These are phyloP conservation scores for Oikopleura vanhoeffeni DNA, from an alignment of 23 tunicate genomes.

Conservation along the genomic window DNA sequence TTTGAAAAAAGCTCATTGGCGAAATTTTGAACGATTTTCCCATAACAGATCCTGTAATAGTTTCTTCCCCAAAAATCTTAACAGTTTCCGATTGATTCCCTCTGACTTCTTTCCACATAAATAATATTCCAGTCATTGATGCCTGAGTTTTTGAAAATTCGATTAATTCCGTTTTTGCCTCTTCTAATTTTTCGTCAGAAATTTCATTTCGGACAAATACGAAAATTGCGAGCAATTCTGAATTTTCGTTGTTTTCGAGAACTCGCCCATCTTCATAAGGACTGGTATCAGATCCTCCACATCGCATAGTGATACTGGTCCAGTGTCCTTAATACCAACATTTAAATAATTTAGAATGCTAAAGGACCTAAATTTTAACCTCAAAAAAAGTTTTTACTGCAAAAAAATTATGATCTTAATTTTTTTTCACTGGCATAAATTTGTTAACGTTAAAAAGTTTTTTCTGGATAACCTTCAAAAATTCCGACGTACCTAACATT, in stretches of 20 bases:
- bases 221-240: not conserved
- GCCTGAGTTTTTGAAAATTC: constrained; percentile 16
- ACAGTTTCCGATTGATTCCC: constrained; percentile 18
- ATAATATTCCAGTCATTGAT: constrained; percentile 3
- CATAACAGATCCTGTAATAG: constrained; percentile 35
- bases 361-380: too few relatives aligned
- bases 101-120: constrained; percentile 28
- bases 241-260: not conserved
- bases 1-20: constrained; percentile 66
- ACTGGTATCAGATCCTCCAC: constrained; percentile 14
- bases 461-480: too few relatives aligned
- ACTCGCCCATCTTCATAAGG: not conserved
- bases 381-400: too few relatives aligned
- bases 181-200: constrained; percentile 23
- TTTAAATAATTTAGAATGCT: not conserved
- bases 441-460: too few relatives aligned
- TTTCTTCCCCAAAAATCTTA: constrained; percentile 36
- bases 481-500: too few relatives aligned
- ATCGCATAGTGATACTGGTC: constrained; percentile 34
- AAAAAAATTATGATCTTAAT: too few relatives aligned
- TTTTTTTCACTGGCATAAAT: too few relatives aligned
- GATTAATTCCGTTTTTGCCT: constrained; percentile 18
- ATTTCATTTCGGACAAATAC: constrained; percentile 9
- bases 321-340: constrained; percentile 35
- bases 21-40: constrained; percentile 54